Evolutionary conservation across 2,797 vertebrate genomes (phyloP), one percentile per base, ranked within the genome.

Genomic region (Cetoscarus ocellatus): DNA sequence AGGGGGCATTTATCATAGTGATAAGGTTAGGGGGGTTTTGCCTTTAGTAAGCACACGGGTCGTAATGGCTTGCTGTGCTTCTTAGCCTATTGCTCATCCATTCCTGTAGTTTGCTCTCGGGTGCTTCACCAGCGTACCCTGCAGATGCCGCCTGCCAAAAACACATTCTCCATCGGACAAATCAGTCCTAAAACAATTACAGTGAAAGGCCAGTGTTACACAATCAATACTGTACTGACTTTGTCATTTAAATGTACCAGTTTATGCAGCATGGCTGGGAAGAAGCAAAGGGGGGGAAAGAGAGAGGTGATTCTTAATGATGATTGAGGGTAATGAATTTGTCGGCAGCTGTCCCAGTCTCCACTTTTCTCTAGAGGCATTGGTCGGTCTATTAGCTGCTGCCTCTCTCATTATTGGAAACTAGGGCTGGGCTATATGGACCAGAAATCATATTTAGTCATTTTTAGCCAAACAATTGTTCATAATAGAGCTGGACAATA

Each of bases 1-100:
- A 75, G 69, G 66, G 79, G 77, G 77, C 86, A 92, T 94, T 93
- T 82, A 86, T 94, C 91, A 91, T 75, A 63, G 87, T 84, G 85
- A 88, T 91, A 79, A 70, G 80, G 86, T 86, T 90, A 81, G 72
- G 40, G 15, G 72, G 17, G 34, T 79, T 77, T 88, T 77, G 76
- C 82, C 77, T 86, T 91, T 86, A 79, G 83, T 88, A 89, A 92
- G 85, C 86, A 79, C 66, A 78, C 63, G 63, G 76, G 73, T 87
- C 60, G 39, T 91, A 90, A 86, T 89, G 77, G 85, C 77, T 81
- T 48, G 74, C 62, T 67, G 82, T 78, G 86, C 76, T 75, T 88
- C 88, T 82, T 68, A 70, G 77, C 75, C 83, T 84, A 83, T 86
- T 80, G 79, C 73, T 90, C 83, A 86, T 84, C 54, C 73, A 67